Evolutionary conservation across 2,113 vertebrate species (phyloP), one percentile per base, ranked within the genome.

Genomic region (Protomyctophum bolini): DNA sequence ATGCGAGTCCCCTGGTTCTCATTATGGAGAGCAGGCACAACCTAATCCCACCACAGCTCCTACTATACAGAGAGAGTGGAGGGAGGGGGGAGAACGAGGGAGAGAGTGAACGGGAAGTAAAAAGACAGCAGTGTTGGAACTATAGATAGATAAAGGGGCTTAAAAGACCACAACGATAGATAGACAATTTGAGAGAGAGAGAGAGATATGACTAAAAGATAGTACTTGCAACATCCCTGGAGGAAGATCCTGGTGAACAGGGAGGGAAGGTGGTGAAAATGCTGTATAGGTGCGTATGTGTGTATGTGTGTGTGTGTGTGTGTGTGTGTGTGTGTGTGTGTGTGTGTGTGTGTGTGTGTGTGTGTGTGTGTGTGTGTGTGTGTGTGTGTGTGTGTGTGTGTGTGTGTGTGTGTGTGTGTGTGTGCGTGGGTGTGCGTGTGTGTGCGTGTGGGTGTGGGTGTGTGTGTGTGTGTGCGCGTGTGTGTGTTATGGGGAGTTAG

Each of bases 1-100:
- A 64, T 58, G 52, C 29, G 8, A 72, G 56, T 73, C 90, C 93
- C 93, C 91, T 92, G 93, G 91, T 93, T 91, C 94, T 95, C 92
- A 95, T 94, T 94, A 77, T 95, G 93, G 92, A 90, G 91, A 68
- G 76, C 91, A 7, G n/a, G 60, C 15, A 47, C 41, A 62, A 7
- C 87, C 92, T 91, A 94, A 95, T 93, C 93, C 92, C 87, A 84
- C 3, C 33, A 41, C 33, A 21, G 21, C 33, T 84, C 91, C 93
- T 90, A 92, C 95, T 62, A 14, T 9, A 41, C 2, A 41, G 33
- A 41, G 33, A 41, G 33, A 41, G 21, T 8, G 4, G 71, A 33
- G 63, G 14, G 58, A 63, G 67, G 15, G n/a, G 62, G 49, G 57
- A 11, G 29, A 58, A 41, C 3, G 33, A 56, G 57, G 59, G 29